Evolutionary conservation across 1,140 invertebrate genomes (phyloP).

Genomic region (Acarapis woodi): DNA sequence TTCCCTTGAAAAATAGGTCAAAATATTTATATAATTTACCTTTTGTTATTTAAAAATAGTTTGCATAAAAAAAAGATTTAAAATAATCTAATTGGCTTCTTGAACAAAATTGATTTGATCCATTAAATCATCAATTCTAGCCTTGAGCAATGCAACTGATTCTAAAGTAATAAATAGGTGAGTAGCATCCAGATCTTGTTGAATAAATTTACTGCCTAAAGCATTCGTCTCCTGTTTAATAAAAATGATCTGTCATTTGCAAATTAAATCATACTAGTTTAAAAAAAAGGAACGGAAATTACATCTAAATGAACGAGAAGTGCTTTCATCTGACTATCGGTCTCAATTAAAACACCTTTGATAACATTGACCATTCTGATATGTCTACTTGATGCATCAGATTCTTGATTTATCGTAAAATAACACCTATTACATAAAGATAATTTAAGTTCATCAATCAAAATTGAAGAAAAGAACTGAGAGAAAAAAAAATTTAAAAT

Average conservation of each 20-base stretch:
- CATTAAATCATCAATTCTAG: slow-evolving; percentile 77
- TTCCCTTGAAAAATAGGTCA: no score
- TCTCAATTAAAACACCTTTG: slow-evolving; percentile 60
- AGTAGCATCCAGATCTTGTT: slow-evolving; percentile 66
- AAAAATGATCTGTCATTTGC: no score
- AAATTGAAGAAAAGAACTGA: no score
- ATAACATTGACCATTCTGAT: slow-evolving; percentile 2
- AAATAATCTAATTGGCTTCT: slow-evolving; percentile 6
- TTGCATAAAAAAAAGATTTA: not conserved
- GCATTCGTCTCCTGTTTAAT: slow-evolving; percentile 67
- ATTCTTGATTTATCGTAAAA: no score
- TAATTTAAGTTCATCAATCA: no score
- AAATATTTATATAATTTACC: no score
- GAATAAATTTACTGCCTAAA: slow-evolving; percentile 72
- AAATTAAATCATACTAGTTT: no score
- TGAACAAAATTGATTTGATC: slow-evolving; percentile 36
- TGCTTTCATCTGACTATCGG: slow-evolving; percentile 98
- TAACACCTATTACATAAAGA: no score
- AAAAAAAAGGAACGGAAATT: no score
- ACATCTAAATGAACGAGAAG: slow-evolving; percentile 86
- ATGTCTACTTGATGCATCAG: no score
- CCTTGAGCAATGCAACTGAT: slow-evolving; percentile 58
- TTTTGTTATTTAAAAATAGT: not conserved
- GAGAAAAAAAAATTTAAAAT: no score
- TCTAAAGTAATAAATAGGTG: slow-evolving; percentile 82